Base-by-base conservation (phyloP, 2,113 vertebrate species). In the Nannospalax galili region DNA sequence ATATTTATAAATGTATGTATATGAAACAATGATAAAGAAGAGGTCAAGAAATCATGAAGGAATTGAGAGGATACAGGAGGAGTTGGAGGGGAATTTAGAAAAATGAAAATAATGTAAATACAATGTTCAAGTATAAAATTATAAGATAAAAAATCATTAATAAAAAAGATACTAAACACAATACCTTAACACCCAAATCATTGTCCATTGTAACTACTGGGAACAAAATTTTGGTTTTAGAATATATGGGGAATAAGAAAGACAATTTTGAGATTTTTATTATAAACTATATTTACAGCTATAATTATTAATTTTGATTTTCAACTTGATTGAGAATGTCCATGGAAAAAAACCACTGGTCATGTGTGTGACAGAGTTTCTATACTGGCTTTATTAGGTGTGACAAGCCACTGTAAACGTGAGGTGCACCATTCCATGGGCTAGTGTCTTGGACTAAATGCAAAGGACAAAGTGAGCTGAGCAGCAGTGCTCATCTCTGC, bases 101-200 rank as follows among this genome's bases (percentile, higher is more conserved):
- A n/a, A n/a, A n/a, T n/a, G n/a, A n/a, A n/a, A n/a, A n/a, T n/a
- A n/a, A n/a, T n/a, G n/a, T n/a, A n/a, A n/a, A n/a, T n/a, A n/a
- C n/a, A n/a, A n/a, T n/a, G n/a, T n/a, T n/a, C n/a, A n/a, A n/a
- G n/a, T n/a, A n/a, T n/a, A n/a, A n/a, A n/a, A n/a, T n/a, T n/a
- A n/a, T n/a, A n/a, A n/a, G n/a, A n/a, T n/a, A n/a, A n/a, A n/a
- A n/a, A n/a, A n/a, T n/a, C n/a, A n/a, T 58, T 58, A 17, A 58
- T 58, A 11, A 11, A 11, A 9, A 58, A 58, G 58, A 58, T 58
- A 24, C 14, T 4, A 45, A 80, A 40, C 81, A 97, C 95, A 95
- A 4, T 96, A 40, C 42, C 70, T 84, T 72, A 90, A 94, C 88
- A 73, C 45, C 75, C 12, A 92, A n/a, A 90, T 96, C 97, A 87